Evolutionary conservation across 2,888 invertebrate species (phyloP).

Genomic region (Netelia melanura): DNA sequence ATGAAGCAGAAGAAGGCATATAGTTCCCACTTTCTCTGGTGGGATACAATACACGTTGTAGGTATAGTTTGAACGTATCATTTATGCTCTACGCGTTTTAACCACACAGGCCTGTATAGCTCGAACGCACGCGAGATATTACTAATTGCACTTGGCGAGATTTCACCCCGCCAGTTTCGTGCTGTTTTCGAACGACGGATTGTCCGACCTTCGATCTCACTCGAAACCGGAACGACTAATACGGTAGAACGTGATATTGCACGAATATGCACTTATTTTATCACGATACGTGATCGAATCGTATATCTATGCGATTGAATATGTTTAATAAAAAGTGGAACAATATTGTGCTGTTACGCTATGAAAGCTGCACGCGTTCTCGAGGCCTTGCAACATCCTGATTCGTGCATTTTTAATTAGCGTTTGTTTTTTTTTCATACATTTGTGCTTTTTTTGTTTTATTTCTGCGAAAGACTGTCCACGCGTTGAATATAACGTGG

Average conservation of each 20-base stretch:
- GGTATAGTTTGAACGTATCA: constrained; percentile 6
- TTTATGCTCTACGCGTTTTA: constrained; percentile 40
- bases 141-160: constrained; percentile 54
- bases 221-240: constrained; percentile 56
- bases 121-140: constrained; percentile 32
- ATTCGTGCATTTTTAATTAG: background rate
- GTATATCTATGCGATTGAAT: constrained; percentile 52
- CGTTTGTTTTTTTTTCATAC: background rate
- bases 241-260: constrained; percentile 6
- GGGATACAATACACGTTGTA: background rate
- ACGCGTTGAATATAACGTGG: background rate
- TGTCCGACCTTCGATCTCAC: constrained; percentile 65
- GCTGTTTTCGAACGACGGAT: constrained; percentile 35
- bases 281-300: constrained; percentile 4
- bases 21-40: constrained; percentile 61
- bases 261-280: background rate
- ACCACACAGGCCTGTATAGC: constrained; percentile 9
- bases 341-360: constrained; percentile 46
- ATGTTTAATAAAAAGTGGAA: constrained; percentile 52
- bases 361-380: constrained; percentile 37
- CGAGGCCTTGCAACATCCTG: constrained; percentile 17
- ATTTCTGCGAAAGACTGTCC: no score
- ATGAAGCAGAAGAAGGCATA: constrained; percentile 38
- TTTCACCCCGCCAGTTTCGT: constrained; percentile 41
- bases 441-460: background rate